Evolutionary conservation across 2,797 vertebrate genomes (phyloP).

Genomic region (Sebastes hubbsi): DNA sequence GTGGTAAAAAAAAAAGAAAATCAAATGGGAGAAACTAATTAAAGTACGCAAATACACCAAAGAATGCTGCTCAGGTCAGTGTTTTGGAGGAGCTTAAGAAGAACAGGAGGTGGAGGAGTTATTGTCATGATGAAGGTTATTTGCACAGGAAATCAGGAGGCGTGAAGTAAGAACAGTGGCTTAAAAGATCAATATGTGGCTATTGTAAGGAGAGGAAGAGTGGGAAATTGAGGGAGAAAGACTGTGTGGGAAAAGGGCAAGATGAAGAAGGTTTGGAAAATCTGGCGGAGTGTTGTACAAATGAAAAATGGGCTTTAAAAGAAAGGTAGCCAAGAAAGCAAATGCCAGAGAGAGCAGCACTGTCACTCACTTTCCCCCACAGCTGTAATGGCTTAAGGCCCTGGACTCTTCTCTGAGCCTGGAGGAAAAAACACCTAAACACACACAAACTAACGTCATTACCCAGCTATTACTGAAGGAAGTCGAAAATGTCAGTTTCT

Average conservation of each 20-base stretch:
- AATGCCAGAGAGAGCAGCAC: conserved; percentile 25
- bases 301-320: conserved; percentile 49
- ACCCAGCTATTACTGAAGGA: conserved; percentile 8
- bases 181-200: conserved; percentile 46
- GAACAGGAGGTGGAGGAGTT: conserved; percentile 14
- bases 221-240: background rate
- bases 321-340: conserved; percentile 24
- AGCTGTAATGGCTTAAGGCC: conserved; percentile 21
- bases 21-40: conserved; percentile 31
- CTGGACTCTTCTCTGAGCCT: background rate
- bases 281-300: conserved; percentile 29
- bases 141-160: conserved; percentile 37
- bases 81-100: conserved; percentile 22
- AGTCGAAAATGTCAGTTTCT: conserved; percentile 8
- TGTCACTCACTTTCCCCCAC: conserved; percentile 21
- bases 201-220: background rate
- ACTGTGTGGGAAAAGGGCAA: conserved; percentile 15
- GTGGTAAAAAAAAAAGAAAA: background rate
- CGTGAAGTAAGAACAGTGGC: conserved; percentile 7
- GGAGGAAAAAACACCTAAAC: conserved; percentile 7
- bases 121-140: conserved; percentile 34
- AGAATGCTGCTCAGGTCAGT: conserved; percentile 22
- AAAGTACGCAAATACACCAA: conserved; percentile 19
- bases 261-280: conserved; percentile 16
- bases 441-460: conserved; percentile 9